phyloP scores from a whole-genome alignment of 2,113 vertebrate species.

The Carettochelys insculpta region DNA sequence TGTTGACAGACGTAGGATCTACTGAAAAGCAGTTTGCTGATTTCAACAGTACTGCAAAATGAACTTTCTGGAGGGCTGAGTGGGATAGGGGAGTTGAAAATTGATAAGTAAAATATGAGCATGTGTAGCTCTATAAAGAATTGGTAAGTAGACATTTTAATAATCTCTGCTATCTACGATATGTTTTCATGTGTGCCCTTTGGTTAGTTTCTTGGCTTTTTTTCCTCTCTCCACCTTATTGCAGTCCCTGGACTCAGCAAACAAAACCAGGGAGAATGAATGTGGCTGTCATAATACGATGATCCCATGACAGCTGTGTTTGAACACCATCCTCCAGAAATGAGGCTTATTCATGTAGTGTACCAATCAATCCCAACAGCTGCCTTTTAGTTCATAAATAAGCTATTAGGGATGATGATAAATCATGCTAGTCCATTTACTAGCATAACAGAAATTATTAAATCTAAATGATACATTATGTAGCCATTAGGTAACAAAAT shows the following conservation, averaged over 20 bases:
- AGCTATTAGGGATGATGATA: slow-evolving; percentile 14
- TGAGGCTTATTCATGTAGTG: background rate
- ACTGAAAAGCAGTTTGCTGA: background rate
- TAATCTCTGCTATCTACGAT: background rate
- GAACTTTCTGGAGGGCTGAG: background rate
- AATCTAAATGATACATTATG: slow-evolving; percentile 47
- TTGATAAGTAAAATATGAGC: background rate
- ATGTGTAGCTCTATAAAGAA: background rate
- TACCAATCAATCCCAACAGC: background rate
- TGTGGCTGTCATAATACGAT: background rate
- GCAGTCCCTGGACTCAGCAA: background rate
- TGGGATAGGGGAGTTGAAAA: background rate
- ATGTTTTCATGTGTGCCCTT: background rate
- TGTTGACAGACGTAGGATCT: background rate
- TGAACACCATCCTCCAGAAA: slow-evolving; percentile 1
- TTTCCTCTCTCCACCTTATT: background rate
- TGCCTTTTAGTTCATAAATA: slow-evolving; percentile 11
- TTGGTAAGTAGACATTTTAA: background rate
- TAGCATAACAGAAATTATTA: slow-evolving; percentile 30
- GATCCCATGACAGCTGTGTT: background rate
- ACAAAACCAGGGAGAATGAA: background rate
- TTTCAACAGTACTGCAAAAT: background rate
- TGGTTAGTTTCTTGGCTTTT: background rate
- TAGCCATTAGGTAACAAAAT: slow-evolving; percentile 40
- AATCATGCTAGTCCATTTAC: slow-evolving; percentile 21